Evolutionary conservation across 1,140 invertebrate genomes (phyloP), one percentile per base, ranked within the genome.

Genomic region (Anoplophora glabripennis): DNA sequence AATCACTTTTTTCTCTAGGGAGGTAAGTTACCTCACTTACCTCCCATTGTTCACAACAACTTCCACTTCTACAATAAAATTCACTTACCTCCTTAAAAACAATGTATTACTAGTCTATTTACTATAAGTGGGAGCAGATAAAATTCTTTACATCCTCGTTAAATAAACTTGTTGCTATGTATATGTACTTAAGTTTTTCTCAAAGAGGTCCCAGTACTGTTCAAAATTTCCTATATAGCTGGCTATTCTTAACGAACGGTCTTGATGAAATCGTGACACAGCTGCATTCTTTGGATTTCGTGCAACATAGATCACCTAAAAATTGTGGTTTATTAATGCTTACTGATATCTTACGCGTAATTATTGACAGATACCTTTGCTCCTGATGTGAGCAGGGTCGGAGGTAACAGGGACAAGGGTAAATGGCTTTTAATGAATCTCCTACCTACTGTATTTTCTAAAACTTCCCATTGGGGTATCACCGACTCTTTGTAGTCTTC

Each of bases 231-330:
- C 88, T 7, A 75, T 65, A 67, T 86, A 93, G 18, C 86, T 86
- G 66, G 89, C 86, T 0, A 88, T 88, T 54, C 81, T 83, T 46
- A 88, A 83, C 1, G 86, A 75, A 65, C 83, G 80, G 72, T 90
- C 88, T 35, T 92, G 82, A 74, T 93, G 85, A 71, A 87, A 94
- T 73, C 87, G 93, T 0, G 91, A 94, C 0, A 93, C 88, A 1
- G 83, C 88, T 1, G 92, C 87, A 73, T 94, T 92, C 74, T 92
- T 91, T 0, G 92, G 90, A 77, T 94, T 92, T 47, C 93, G 78
- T 4, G 86, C 85, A 0, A 92, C 84, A 68, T 91, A 92, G 5
- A 92, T 79, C 9, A 90, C 76, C 81, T 86, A 53, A 47, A 66
- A 71, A 7, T 17, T 46, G n/a, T n/a, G n/a, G n/a, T n/a, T n/a